Evolutionary conservation across 2,888 invertebrate genomes (phyloP).

Genomic region (Ceriagrion tenellum): DNA sequence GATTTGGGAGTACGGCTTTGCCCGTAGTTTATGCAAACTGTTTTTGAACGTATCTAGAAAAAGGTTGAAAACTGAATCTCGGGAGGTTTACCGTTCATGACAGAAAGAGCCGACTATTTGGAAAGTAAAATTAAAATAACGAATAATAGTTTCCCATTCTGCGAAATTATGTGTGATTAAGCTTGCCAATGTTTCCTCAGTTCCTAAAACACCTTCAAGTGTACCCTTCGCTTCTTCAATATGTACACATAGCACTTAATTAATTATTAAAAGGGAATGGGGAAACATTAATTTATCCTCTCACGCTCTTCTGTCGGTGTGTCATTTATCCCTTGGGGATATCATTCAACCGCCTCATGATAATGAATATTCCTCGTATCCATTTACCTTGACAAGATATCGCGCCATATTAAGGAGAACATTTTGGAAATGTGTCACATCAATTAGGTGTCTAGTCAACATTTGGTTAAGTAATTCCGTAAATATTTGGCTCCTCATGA

Average conservation of each 20-base stretch:
- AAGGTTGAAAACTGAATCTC: too few species aligned
- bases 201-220: neutral
- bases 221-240: neutral
- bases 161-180: too few species aligned
- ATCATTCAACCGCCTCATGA: neutral
- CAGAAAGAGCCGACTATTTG: too few species aligned
- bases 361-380: neutral
- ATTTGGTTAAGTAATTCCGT: neutral
- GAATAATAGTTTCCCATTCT: too few species aligned
- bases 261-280: neutral
- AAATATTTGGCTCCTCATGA: neutral
- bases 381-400: neutral
- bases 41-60: too few species aligned
- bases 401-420: neutral
- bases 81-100: too few species aligned
- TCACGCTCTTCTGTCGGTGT: neutral
- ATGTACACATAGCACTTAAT: neutral
- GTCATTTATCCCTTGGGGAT: neutral
- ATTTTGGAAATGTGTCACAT: neutral
- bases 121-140: too few species aligned
- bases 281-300: neutral
- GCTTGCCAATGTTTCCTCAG: too few species aligned
- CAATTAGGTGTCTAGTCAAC: neutral
- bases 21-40: too few species aligned
- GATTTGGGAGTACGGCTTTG: too few species aligned